phyloP scores from a whole-genome alignment of 2,888 invertebrate genomes.

The Philaethria dido region DNA sequence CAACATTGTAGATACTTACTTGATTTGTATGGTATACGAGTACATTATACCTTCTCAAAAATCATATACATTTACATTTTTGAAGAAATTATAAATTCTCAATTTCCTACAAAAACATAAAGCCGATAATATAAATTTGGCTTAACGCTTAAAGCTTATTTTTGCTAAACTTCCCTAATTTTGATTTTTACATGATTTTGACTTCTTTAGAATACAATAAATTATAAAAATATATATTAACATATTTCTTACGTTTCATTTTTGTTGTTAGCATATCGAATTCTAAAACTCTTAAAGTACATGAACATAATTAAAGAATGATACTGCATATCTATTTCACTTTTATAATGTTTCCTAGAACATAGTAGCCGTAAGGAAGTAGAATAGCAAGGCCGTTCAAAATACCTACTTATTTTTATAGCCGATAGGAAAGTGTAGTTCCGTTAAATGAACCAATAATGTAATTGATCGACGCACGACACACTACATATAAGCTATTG shows the following conservation, averaged over 20 bases:
- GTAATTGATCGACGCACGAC: constrained; percentile 51
- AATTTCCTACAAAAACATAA: no score
- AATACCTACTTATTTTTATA: constrained; percentile 39
- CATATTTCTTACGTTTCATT: neutral
- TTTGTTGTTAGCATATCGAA: neutral
- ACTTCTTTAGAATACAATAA: neutral
- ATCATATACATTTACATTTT: no score
- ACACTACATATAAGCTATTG: constrained; percentile 37
- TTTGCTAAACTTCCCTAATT: no score
- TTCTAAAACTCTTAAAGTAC: neutral
- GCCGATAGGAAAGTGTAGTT: constrained; percentile 61
- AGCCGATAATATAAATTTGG: no score
- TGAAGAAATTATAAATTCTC: no score
- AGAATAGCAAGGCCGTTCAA: constrained; percentile 16
- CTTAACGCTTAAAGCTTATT: no score
- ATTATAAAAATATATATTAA: neutral
- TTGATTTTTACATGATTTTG: neutral
- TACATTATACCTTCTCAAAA: no score
- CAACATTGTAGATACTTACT: no score
- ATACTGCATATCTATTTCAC: neutral
- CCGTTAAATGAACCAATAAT: constrained; percentile 62
- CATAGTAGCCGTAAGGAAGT: neutral
- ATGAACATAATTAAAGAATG: neutral
- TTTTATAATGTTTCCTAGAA: neutral
- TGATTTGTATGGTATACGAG: no score